Percentiles rank a stretch among this genome's conserved stretches.
Evolutionary conservation across 2,888 invertebrate species (phyloP).

Genomic region (Cryptosula pallasiana): DNA sequence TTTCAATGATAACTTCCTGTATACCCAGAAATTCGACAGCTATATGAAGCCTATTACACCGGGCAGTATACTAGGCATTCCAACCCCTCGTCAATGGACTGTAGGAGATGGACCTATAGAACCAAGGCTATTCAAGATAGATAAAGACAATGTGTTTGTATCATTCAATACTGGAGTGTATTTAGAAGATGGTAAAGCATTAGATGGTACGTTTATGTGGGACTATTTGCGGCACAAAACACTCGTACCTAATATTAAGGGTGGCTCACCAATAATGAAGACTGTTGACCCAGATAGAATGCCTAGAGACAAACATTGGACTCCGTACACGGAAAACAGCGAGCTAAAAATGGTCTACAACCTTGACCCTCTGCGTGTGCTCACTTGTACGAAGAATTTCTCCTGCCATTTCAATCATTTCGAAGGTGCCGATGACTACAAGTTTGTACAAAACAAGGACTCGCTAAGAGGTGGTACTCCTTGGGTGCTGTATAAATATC

Average conservation of each 20-base stretch:
- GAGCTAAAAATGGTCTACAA: slow-evolving; percentile 34
- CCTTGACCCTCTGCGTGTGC: slow-evolving; percentile 34
- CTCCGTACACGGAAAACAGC: slow-evolving; percentile 28
- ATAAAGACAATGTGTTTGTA: slow-evolving; percentile 29
- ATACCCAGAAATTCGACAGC: slow-evolving; percentile 33
- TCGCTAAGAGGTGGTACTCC: slow-evolving; percentile 36
- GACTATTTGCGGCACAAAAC: slow-evolving; percentile 31
- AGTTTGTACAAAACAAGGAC: slow-evolving; percentile 31
- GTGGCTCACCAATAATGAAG: slow-evolving; percentile 33
- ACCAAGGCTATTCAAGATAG: slow-evolving; percentile 31
- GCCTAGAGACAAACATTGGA: slow-evolving; percentile 37
- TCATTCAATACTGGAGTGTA: slow-evolving; percentile 35
- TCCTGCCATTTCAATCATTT: slow-evolving; percentile 24
- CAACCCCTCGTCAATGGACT: slow-evolving; percentile 34
- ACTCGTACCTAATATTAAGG: slow-evolving; percentile 32
- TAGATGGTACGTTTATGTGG: slow-evolving; percentile 35
- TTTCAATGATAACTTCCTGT: slow-evolving; percentile 36
- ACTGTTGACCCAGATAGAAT: slow-evolving; percentile 30
- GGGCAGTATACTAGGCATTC: slow-evolving; percentile 34
- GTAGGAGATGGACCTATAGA: slow-evolving; percentile 35
- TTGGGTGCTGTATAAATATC: slow-evolving; percentile 26
- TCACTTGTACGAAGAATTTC: slow-evolving; percentile 30
- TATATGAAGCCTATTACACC: slow-evolving; percentile 31
- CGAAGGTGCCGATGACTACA: slow-evolving; percentile 29
- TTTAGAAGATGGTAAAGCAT: slow-evolving; percentile 27